Conservation (phyloP, 2,888 invertebrate genomes). For the Galerucella nymphaeae region DNA sequence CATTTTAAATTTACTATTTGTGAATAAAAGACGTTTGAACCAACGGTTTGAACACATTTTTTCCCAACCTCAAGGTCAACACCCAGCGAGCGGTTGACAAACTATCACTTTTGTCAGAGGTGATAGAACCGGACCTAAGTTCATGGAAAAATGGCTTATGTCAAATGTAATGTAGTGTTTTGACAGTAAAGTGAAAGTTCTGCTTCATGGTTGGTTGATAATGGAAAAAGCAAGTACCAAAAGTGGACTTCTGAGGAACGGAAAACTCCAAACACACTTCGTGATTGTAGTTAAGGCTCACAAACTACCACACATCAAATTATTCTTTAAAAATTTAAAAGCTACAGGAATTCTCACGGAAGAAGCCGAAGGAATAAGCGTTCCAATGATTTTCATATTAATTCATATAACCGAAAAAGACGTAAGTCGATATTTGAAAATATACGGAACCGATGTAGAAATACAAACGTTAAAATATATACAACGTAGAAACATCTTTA, state of each 20-base stretch:
- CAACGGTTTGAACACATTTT: no score
- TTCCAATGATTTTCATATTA: constrained; percentile 38
- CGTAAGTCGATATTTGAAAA: constrained; percentile 49
- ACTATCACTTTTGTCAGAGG: no score
- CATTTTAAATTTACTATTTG: no score
- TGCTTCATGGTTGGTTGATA: background rate
- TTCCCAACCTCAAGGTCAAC: no score
- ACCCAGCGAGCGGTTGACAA: no score
- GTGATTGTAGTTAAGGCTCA: constrained; percentile 40
- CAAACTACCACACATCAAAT: constrained; percentile 29
- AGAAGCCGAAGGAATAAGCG: constrained; percentile 35
- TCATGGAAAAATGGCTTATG: no score
- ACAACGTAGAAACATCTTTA: background rate
- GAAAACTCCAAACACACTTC: constrained; percentile 39
- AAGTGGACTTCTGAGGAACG: background rate
- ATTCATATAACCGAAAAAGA: constrained; percentile 56
- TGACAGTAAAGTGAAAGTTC: background rate
- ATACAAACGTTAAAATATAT: constrained; percentile 36
- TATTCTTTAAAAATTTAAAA: constrained; percentile 42
- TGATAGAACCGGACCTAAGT: no score
- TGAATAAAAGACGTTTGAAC: no score
- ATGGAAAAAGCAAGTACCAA: background rate
- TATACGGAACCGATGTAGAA: constrained; percentile 51
- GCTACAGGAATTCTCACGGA: constrained; percentile 42
- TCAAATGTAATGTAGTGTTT: background rate